Evolutionary conservation across 2,797 vertebrate genomes (phyloP).

Genomic region (Myotis planiceps): DNA sequence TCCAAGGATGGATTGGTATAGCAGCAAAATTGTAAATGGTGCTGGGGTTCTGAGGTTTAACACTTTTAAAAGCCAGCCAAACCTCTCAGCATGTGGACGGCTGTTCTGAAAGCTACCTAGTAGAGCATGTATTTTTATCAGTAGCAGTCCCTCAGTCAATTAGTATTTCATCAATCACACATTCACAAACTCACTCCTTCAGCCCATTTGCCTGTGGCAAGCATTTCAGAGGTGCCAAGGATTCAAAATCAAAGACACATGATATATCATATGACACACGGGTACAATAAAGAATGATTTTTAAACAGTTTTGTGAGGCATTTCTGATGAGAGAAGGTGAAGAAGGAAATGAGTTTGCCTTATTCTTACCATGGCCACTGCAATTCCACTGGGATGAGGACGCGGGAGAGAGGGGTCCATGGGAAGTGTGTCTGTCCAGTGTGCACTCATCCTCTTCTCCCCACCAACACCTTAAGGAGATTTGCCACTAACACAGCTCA

Average conservation of each 20-base stretch:
- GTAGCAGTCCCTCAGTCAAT: not conserved
- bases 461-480: not conserved
- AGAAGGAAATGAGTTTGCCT: not conserved
- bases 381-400: not conserved
- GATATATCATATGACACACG: not conserved
- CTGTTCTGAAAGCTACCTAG: not conserved
- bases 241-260: not conserved
- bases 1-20: not conserved
- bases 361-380: not conserved
- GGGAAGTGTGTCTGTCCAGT: not conserved
- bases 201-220: not conserved
- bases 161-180: not conserved
- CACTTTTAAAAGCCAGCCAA: not conserved
- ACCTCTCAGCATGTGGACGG: not conserved
- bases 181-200: not conserved
- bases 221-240: not conserved
- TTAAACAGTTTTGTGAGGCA: not conserved
- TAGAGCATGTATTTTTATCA: not conserved
- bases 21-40: not conserved
- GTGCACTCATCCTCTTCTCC: not conserved
- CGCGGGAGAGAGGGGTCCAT: accelerated
- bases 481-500: not conserved
- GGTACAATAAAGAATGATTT: not conserved
- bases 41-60: not conserved
- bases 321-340: not conserved